Base-by-base conservation (phyloP, 2,113 vertebrate species). In the Copsychus sechellarum region DNA sequence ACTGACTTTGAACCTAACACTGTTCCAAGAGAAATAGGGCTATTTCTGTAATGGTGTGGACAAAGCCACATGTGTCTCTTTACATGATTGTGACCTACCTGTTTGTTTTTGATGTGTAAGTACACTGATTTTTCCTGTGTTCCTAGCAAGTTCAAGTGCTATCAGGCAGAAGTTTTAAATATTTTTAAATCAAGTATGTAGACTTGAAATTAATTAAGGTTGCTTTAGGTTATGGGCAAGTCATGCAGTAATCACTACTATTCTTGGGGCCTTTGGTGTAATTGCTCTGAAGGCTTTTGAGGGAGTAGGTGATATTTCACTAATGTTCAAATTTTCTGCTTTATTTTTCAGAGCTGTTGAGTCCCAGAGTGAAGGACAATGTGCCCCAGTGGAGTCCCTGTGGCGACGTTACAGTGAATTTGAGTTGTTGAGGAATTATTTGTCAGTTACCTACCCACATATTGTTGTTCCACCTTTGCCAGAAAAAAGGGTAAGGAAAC, bases 381-480 rank as follows among this genome's bases (percentile, higher is more conserved):
- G 97, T 58, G 97, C 97, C 25, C 98, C 99, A 14, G 98, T 99
- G 43, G 99, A 99, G 70, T 99, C 99, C 17, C 96, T 99, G 47
- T 99, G 99, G 99, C 98, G 99, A 84, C 98, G 99, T 48, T 99
- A 99, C 96, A 99, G 99, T 94, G 99, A 99, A 94, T 99, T 99
- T 92, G 99, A 99, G 81, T 96, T 99, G 90, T 74, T 99, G 94
- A 97, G 99, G 93, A 99, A 98, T 97, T 99, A 99, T 64, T 97
- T 99, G 72, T 97, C 98, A 16, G 98, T 99, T 47, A 98, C 98
- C 45, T 99, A 99, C 80, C 98, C 99, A 0, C 99, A 98, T 91
- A 95, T 99, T 70, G 98, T 99, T 36, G 99, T 98, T 31, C 99
- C 99, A 6, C 99, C 99, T 57, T 97, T 99, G 80, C 99, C 99